Evolutionary conservation across 2,113 vertebrate species (phyloP).

Genomic region (Rhynchomys soricoides): DNA sequence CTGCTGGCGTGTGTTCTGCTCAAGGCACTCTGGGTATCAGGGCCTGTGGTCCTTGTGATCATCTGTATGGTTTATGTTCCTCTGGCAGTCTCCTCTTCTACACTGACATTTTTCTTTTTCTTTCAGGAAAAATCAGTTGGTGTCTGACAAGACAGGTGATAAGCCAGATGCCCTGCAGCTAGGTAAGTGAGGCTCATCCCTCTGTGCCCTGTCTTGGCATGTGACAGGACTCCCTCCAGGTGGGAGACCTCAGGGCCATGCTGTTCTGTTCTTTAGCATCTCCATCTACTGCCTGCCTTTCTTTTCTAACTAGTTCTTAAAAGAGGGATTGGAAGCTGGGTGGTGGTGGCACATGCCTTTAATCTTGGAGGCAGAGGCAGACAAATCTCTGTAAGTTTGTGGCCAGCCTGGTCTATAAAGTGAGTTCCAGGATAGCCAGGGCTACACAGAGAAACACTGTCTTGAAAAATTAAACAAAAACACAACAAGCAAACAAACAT

Average conservation of each 20-base stretch:
- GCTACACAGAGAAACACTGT: neutral
- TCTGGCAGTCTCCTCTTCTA: neutral
- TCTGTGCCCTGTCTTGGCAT: accelerated
- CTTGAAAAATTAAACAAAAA: neutral
- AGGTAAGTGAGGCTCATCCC: slow-evolving; percentile 83
- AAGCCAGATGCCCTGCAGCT: slow-evolving; percentile 86
- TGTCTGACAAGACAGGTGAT: slow-evolving; percentile 71
- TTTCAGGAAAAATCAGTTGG: slow-evolving; percentile 82
- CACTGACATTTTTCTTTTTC: slow-evolving; percentile 48
- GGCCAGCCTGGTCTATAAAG: neutral
- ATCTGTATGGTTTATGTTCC: neutral
- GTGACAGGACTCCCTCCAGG: neutral
- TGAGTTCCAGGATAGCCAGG: neutral
- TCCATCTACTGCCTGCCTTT: neutral
- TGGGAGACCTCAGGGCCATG: neutral
- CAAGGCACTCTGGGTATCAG: accelerated
- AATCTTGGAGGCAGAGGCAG: neutral
- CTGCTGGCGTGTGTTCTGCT: neutral
- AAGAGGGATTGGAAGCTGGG: neutral
- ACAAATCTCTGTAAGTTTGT: neutral
- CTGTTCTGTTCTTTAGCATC: neutral
- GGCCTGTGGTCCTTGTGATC: accelerated
- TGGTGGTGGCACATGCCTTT: neutral
- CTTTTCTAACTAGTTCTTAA: neutral
- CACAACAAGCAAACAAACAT: neutral